Percentiles rank a stretch among this genome's conserved stretches.
Evolutionary conservation across 2,888 invertebrate species (phyloP).

Genomic region (Fragum sueziense): DNA sequence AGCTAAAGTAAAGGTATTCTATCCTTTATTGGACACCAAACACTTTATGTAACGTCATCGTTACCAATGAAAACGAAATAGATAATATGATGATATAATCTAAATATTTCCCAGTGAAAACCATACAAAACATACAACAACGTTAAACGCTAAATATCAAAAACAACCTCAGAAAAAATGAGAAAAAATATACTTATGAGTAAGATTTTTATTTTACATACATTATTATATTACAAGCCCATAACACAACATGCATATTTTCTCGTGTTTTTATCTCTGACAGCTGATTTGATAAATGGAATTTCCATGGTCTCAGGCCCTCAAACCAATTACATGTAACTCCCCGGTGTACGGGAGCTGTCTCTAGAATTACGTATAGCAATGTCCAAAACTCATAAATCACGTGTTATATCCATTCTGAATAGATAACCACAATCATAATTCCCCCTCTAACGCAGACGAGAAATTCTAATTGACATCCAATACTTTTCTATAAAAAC

Average conservation of each 20-base stretch:
- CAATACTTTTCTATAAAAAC: neutral
- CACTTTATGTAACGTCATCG: no score
- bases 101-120: no score
- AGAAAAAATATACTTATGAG: neutral
- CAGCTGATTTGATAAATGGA: slow-evolving; percentile 8
- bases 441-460: neutral
- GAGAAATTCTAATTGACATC: slow-evolving; percentile 10
- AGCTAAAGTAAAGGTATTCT: no score
- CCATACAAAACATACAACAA: no score
- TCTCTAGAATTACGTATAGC: neutral
- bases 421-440: slow-evolving; percentile 16
- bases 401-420: slow-evolving; percentile 4
- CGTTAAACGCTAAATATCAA: no score
- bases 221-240: neutral
- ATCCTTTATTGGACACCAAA: no score
- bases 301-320: slow-evolving; percentile 8
- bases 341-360: neutral
- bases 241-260: slow-evolving; percentile 8
- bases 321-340: slow-evolving; percentile 11
- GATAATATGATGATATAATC: no score
- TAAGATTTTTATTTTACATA: neutral
- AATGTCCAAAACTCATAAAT: slow-evolving; percentile 15
- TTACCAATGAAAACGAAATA: no score
- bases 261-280: neutral
- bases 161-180: no score